phyloP scores from a whole-genome alignment of 2,888 invertebrate genomes.

The Heliconius erato region DNA sequence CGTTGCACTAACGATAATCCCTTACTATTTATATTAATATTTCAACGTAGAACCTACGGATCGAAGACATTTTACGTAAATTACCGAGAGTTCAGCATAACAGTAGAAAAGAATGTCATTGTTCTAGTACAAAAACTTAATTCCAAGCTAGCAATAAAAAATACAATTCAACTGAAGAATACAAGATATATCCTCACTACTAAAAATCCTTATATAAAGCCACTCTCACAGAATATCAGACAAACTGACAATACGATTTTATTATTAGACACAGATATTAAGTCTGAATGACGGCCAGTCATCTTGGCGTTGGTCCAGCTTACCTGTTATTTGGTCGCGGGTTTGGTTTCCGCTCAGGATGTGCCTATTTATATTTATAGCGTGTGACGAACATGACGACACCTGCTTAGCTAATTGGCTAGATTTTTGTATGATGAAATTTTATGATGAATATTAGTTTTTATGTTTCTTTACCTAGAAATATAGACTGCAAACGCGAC shows the following conservation, averaged over 20 bases:
- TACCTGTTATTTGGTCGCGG: conserved; percentile 72
- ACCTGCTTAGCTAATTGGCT: conserved; percentile 53
- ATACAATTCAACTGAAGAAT: not conserved
- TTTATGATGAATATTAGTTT: conserved; percentile 17
- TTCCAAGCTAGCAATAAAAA: too few species aligned
- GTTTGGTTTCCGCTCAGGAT: conserved; percentile 79
- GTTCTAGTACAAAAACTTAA: too few species aligned
- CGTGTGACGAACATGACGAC: conserved; percentile 63
- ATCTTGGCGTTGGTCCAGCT: conserved; percentile 72
- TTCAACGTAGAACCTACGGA: not conserved
- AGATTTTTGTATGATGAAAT: conserved; percentile 41
- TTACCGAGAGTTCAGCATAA: too few species aligned
- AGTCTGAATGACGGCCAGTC: conserved; percentile 36
- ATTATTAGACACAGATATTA: conserved; percentile 24
- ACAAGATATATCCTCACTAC: not conserved
- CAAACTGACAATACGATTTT: conserved; percentile 27
- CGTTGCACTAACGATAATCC: too few species aligned
- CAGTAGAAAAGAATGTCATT: too few species aligned
- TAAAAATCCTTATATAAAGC: not conserved
- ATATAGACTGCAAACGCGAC: too few species aligned
- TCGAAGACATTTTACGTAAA: not conserved
- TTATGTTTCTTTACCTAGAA: not conserved
- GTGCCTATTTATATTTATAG: conserved; percentile 73
- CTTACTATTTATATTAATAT: not conserved
- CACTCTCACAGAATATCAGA: not conserved